These are phyloP conservation scores for Pseudorasbora parva DNA, from an alignment of 2,113 vertebrate species.

Conservation along the genomic window DNA sequence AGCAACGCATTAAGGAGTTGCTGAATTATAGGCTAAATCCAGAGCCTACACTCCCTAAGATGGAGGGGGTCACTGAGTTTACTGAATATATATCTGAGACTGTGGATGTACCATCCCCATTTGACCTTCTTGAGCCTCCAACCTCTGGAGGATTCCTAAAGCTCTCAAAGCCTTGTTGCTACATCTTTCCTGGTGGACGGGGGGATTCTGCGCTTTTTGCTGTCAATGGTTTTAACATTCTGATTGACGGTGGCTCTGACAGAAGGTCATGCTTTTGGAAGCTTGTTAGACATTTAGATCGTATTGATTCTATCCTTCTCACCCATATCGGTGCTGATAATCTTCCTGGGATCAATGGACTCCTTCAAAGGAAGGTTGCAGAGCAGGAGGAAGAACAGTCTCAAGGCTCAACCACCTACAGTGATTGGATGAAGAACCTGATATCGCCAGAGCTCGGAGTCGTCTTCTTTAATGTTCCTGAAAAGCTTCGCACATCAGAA, in stretches of 20 bases:
- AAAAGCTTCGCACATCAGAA: slow-evolving; percentile 91
- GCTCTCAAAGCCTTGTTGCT: slow-evolving; percentile 97
- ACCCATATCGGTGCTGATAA: slow-evolving; percentile 98
- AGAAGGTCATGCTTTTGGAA: slow-evolving; percentile 98
- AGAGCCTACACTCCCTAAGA: slow-evolving; percentile 82
- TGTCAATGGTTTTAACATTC: slow-evolving; percentile 97
- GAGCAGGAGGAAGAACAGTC: slow-evolving; percentile 94
- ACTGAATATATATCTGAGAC: slow-evolving; percentile 91
- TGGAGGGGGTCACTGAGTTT: slow-evolving; percentile 90
- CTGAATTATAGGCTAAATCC: slow-evolving; percentile 85
- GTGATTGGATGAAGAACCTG: slow-evolving; percentile 97
- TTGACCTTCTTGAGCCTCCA: slow-evolving; percentile 94
- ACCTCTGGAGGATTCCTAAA: slow-evolving; percentile 97
- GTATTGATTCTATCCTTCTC: slow-evolving; percentile 93
- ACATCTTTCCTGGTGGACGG: slow-evolving; percentile 97
- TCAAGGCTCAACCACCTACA: slow-evolving; percentile 91
- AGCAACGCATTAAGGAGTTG: slow-evolving; percentile 79
- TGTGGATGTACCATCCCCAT: slow-evolving; percentile 90
- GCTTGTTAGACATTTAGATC: slow-evolving; percentile 94
- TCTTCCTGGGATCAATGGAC: slow-evolving; percentile 95
- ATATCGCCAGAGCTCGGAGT: slow-evolving; percentile 97
- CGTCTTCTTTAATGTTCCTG: slow-evolving; percentile 96
- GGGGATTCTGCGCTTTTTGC: slow-evolving; percentile 98
- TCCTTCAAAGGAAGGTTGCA: slow-evolving; percentile 95
- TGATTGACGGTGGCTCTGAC: slow-evolving; percentile 96